Base-by-base conservation (phyloP, 1,140 invertebrate genomes). In the Bicyclus anynana region DNA sequence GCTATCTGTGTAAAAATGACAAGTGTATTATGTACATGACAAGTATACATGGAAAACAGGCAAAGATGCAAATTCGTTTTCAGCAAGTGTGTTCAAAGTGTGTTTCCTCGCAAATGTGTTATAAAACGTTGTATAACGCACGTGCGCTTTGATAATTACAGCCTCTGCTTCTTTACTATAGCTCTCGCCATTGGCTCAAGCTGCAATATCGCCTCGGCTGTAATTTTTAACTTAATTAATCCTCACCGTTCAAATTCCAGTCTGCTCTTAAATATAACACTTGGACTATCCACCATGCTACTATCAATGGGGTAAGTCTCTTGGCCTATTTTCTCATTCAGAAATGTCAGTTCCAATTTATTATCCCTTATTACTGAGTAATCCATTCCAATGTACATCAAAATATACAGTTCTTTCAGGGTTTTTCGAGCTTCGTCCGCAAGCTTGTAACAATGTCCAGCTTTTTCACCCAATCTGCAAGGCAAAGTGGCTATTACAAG, bases 371-470 rank as follows among this genome's bases (percentile, higher is more conserved):
- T 76, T 17, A 78, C 57, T 13, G 14, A 67, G 18, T 70, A 73
- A 23, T 82, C 61, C 1, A 84, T 80, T 0, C 84, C 84, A 3
- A 87, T 53, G 47, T 80, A 85, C 77, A 84, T 83, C 0, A 87
- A 52, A 1, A 80, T 46, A 38, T 83, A 77, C 21, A 87, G 55
- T 13, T 76, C 71, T 3, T 78, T 50, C 0, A 87, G 56, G 10
- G 77, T 71, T 5, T n/a, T 55, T 2, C 65, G 57, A 9, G 76
- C 67, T 5, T 42, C 6, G 12, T 77, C 62, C 29, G 74, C 66
- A 5, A 87, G 51, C 51, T 67, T 82, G 27, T 77, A 87, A 52
- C 79, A 83, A 4, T 26, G 3, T 0, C 82, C 82, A 18, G 65
- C 50, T 50, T 76, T 79, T 20, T 12, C 3, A 49, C 53, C 61